A percentile compares a stretch with the other conserved stretches of the same genome.
Conservation (phyloP, 2,888 invertebrate genomes). For the Halictus ligatus region DNA sequence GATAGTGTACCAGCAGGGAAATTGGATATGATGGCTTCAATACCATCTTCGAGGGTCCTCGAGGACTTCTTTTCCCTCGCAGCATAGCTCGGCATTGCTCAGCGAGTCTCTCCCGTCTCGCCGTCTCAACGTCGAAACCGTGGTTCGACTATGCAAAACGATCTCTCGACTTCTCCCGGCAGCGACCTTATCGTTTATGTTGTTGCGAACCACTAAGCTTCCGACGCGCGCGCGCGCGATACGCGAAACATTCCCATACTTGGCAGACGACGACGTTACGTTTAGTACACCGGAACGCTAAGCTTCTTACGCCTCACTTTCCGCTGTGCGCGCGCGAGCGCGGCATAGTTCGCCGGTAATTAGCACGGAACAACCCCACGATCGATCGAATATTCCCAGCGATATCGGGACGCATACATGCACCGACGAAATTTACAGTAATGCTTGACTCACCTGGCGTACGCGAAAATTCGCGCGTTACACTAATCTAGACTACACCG, state of each 20-base stretch:
- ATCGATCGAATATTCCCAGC: conserved; percentile 4
- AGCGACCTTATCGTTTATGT: neutral
- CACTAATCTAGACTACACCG: neutral
- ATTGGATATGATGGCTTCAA: conserved; percentile 25
- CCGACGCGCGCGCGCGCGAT: too few species aligned
- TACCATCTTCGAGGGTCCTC: conserved; percentile 45
- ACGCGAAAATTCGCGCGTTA: neutral
- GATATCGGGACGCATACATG: neutral
- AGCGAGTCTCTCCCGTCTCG: neutral
- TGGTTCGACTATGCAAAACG: neutral
- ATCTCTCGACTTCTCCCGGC: neutral
- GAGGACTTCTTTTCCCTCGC: conserved; percentile 1
- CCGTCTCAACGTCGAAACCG: neutral
- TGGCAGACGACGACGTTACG: conserved; percentile 25
- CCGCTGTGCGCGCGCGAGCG: neutral
- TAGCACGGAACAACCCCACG: neutral
- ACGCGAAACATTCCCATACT: neutral
- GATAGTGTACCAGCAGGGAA: neutral
- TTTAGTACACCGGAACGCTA: neutral
- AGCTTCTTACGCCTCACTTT: conserved; percentile 8
- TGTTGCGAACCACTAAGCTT: neutral
- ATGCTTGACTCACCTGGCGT: neutral
- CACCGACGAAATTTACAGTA: neutral
- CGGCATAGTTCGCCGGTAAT: conserved; percentile 1
- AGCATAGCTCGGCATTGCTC: neutral